Evolutionary conservation across 2,888 invertebrate genomes (phyloP), one percentile per base, ranked within the genome.

Genomic region (Nomada ferruginata): DNA sequence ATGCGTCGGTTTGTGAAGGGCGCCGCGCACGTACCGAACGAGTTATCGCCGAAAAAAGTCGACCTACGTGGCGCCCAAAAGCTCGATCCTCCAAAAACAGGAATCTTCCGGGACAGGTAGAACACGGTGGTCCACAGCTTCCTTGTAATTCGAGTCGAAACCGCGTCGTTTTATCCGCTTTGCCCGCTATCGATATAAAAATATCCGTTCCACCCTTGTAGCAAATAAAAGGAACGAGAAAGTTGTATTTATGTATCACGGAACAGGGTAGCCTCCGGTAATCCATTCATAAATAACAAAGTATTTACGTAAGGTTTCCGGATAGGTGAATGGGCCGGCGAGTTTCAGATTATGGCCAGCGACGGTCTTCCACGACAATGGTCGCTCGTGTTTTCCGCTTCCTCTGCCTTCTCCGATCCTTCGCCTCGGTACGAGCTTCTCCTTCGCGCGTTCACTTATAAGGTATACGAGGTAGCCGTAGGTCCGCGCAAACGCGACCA

Each of bases 241-340:
- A 55, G 69, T 77, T 70, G 50, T 61, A 77, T 82, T 82, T 77
- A 77, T 47, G 15, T 47, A 36, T 83, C 65, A 52, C 57, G 50
- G 42, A n/a, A 47, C 26, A n/a, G 65, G 47, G 23, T 26, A 11
- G n/a, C 52, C 57, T 15, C 65, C 73, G 72, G 84, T 87, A 88
- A 88, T 87, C 84, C 84, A 83, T 86, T 87, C 82, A 84, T 88
- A 89, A 89, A 89, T 87, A 87, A 85, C 82, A 42, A 86, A 86
- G 82, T 83, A 86, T 86, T 85, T 85, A 77, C 81, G 75, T 65
- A 68, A 76, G 65, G 76, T 66, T 70, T 66, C 73, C 64, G 77
- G 65, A 77, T 82, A 85, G 79, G 84, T 70, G 84, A 85, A 87
- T 76, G 75, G 80, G 68, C 77, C 61, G 78, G 65, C 79, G 80